Base-by-base conservation (phyloP, 2,888 invertebrate genomes). In the Dryobota labecula region DNA sequence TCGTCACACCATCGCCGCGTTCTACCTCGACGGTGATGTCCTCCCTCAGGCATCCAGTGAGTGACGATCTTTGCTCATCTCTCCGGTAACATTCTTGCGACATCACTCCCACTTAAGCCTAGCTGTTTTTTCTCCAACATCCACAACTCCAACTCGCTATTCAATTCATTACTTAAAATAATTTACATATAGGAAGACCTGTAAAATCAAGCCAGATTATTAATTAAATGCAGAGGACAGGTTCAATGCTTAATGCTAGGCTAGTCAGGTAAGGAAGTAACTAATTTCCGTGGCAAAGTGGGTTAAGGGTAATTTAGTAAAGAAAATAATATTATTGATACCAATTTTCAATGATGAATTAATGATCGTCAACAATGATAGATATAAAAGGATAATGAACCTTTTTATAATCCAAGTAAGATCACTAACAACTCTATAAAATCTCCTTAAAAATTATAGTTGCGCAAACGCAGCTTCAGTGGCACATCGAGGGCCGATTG, bases 401-500 rank as follows among this genome's bases (percentile, higher is more conserved):
- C 30, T 9, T 18, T 38, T 9, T 8, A 7, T 38, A n/a, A 45
- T 27, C 2, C 2, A 27, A n/a, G n/a, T 15, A 38, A n/a, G 20
- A 41, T 27, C 15, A 24, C 49, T 70, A 85, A 62, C 89, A 85
- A 33, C 90, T 92, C 88, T 82, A 84, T 83, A 82, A 20, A 82
- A 76, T 73, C 75, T 62, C 47, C 41, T 62, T 72, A 79, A 76
- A 84, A 85, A 84, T 77, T 82, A 83, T 63, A 72, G 84, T 91
- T 91, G 89, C 90, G 90, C 86, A 91, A 91, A 81, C 86, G 86
- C 88, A 87, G 86, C 84, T 86, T 86, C 86, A 82, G 88, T 86
- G 85, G 87, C 86, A 87, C 88, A 87, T 87, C 85, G 88, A 84
- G 83, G 84, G 80, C 64, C 82, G 85, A 91, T 91, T 89, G 88